Conservation (phyloP, 2,797 vertebrate species). For the Anas flavirostris region DNA sequence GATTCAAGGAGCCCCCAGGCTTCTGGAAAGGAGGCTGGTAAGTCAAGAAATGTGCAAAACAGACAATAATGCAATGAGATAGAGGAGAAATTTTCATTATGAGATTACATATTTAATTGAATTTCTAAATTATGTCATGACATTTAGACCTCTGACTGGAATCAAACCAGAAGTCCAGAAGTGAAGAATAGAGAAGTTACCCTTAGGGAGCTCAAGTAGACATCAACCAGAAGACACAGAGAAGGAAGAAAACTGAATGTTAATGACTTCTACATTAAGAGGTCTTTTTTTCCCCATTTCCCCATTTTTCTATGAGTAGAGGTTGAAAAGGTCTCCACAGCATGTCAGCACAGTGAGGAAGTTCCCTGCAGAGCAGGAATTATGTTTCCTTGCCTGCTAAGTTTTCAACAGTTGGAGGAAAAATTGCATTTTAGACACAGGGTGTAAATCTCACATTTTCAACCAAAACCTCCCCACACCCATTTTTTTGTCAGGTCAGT, state of each 20-base stretch:
- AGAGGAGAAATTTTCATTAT: not conserved
- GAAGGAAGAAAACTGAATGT: not conserved
- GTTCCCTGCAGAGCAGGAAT: rapidly evolving
- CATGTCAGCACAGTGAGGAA: not conserved
- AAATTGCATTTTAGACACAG: not conserved
- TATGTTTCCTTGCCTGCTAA: not conserved
- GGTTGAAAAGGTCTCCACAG: not conserved
- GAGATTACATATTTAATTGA: not conserved
- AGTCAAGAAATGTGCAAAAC: not conserved
- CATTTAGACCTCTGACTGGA: not conserved
- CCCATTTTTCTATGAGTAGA: not conserved
- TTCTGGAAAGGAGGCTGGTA: not conserved
- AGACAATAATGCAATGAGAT: not conserved
- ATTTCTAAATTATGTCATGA: not conserved
- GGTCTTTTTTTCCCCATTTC: not conserved
- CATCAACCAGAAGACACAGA: not conserved
- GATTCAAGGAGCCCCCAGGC: not conserved
- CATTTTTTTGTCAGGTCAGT: not conserved
- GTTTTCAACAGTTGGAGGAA: not conserved
- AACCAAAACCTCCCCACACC: not conserved
- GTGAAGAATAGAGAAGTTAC: not conserved
- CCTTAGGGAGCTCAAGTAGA: not conserved
- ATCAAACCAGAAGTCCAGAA: not conserved
- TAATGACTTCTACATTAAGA: not conserved
- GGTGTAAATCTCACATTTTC: slow-evolving; percentile 47